phyloP scores from a whole-genome alignment of 2,797 vertebrate species.

The Crocodylus rhombifer region DNA sequence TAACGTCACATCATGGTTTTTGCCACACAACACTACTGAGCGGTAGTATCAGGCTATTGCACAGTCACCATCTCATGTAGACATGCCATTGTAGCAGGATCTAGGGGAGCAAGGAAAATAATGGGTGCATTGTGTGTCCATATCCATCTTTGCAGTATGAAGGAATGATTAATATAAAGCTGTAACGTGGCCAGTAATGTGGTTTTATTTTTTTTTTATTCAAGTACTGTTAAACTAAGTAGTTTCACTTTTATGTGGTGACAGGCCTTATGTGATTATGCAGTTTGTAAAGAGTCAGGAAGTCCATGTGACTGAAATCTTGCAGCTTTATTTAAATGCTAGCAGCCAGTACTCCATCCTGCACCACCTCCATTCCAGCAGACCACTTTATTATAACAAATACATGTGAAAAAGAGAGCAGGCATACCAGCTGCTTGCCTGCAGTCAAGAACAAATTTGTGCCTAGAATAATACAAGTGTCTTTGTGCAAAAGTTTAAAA shows the following conservation, averaged over 20 bases:
- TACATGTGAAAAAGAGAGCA: too few species aligned
- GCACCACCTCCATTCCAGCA: too few species aligned
- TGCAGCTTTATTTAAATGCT: neutral
- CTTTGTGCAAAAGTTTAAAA: too few species aligned
- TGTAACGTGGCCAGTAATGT: neutral
- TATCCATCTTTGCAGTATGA: neutral
- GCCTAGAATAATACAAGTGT: too few species aligned
- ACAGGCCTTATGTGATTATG: neutral
- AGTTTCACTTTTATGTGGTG: slow-evolving; percentile 33
- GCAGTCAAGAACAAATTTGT: too few species aligned
- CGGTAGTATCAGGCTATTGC: too few species aligned
- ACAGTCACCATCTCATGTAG: too few species aligned
- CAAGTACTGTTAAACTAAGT: neutral
- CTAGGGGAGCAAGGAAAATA: neutral
- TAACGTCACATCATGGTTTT: too few species aligned
- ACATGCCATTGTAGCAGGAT: too few species aligned
- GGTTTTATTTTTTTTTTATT: neutral
- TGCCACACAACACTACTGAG: too few species aligned
- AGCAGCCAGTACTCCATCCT: neutral
- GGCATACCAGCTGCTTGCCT: too few species aligned
- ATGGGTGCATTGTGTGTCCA: neutral
- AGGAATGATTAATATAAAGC: neutral
- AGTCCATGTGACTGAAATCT: neutral
- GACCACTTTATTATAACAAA: too few species aligned
- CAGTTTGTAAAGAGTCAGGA: neutral